These are phyloP conservation scores for Hepsetus odoe DNA, from an alignment of 2,113 vertebrate genomes.

Conservation along the genomic window DNA sequence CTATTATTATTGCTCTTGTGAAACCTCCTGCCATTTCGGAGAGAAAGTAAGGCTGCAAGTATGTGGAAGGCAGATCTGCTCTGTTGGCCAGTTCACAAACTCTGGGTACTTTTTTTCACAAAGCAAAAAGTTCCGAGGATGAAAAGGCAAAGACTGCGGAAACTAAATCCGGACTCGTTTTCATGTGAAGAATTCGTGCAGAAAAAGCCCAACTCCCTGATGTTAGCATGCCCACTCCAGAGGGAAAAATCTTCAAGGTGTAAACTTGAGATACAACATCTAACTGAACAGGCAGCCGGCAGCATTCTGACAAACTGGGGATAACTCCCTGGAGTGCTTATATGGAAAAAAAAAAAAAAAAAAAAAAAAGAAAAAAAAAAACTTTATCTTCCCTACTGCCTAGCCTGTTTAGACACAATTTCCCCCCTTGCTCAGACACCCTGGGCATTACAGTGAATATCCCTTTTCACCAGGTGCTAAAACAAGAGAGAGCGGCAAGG, in stretches of 20 bases:
- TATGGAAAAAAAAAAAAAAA: slow-evolving; percentile 21
- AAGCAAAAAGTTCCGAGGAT: slow-evolving; percentile 8
- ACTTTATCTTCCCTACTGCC: not conserved
- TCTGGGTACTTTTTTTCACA: not conserved
- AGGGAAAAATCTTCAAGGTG: slow-evolving; percentile 47
- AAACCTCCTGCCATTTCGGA: slow-evolving; percentile 29
- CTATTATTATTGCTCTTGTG: slow-evolving; percentile 20
- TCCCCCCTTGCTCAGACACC: slow-evolving; percentile 33
- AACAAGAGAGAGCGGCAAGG: slow-evolving; percentile 44
- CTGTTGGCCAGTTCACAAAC: slow-evolving; percentile 4
- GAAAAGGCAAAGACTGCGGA: slow-evolving; percentile 14
- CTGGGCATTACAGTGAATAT: slow-evolving; percentile 40
- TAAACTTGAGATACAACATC: slow-evolving; percentile 46
- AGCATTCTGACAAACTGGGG: slow-evolving; percentile 37
- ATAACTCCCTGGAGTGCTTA: slow-evolving; percentile 11
- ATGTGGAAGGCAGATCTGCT: not conserved
- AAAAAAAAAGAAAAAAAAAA: not conserved
- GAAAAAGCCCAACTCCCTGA: slow-evolving; percentile 14
- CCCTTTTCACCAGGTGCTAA: slow-evolving; percentile 36
- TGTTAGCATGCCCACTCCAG: slow-evolving; percentile 33
- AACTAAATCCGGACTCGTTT: slow-evolving; percentile 17
- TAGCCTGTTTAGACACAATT: slow-evolving; percentile 35
- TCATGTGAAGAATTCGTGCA: slow-evolving; percentile 23
- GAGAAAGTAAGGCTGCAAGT: slow-evolving; percentile 17
- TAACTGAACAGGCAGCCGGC: slow-evolving; percentile 38